Evolutionary conservation across 2,113 vertebrate genomes (phyloP).

Genomic region (Prionailurus viverrinus): DNA sequence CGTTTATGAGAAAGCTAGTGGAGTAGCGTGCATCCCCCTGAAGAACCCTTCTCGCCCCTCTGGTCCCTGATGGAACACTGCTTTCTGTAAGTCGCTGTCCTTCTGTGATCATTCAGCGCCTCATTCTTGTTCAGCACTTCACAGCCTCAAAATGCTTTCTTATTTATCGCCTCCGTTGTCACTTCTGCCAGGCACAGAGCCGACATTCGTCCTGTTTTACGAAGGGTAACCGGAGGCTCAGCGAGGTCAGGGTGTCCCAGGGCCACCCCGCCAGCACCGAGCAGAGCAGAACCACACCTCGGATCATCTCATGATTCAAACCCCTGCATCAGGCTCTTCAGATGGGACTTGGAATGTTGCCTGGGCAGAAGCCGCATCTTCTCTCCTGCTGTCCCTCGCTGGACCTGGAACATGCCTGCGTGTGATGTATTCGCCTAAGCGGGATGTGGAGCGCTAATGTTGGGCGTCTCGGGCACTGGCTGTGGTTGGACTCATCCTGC

Average conservation of each 20-base stretch:
- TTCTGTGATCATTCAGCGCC: rapidly evolving
- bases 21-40: rapidly evolving
- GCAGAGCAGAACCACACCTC: not conserved
- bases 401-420: rapidly evolving
- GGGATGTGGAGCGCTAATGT: not conserved
- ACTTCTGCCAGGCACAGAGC: rapidly evolving
- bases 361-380: rapidly evolving
- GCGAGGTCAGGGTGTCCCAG: not conserved
- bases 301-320: not conserved
- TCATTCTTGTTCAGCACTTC: rapidly evolving
- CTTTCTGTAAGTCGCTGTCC: rapidly evolving
- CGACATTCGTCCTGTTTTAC: too few relatives aligned
- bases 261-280: not conserved
- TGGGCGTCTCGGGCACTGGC: rapidly evolving
- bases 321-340: not conserved
- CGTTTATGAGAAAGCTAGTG: not conserved
- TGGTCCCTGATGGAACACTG: rapidly evolving
- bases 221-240: not conserved
- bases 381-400: rapidly evolving
- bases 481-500: rapidly evolving
- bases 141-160: not conserved
- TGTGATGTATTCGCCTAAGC: rapidly evolving
- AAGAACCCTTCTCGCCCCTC: not conserved
- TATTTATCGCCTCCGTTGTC: rapidly evolving
- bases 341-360: not conserved